Conservation (phyloP, 1,140 invertebrate species). For the Drosophila arizonae region DNA sequence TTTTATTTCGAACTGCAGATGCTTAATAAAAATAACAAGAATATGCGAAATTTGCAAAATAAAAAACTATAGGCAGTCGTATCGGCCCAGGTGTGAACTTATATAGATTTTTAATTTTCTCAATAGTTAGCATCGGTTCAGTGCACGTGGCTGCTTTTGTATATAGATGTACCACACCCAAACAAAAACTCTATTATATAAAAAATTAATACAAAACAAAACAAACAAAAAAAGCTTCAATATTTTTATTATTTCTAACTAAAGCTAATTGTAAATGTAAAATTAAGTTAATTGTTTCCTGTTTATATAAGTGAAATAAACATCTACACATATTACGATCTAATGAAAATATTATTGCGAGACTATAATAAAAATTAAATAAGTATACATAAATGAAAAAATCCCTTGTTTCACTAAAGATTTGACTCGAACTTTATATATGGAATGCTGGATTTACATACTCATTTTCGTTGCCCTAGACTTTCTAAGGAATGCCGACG, state of each 20-base stretch:
- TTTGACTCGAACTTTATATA: too few relatives aligned
- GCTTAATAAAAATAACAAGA: slow-evolving; percentile 12
- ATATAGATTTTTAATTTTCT: slow-evolving; percentile 57
- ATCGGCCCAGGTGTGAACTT: slow-evolving; percentile 53
- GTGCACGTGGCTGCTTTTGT: slow-evolving; percentile 55
- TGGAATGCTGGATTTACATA: too few relatives aligned
- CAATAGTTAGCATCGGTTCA: slow-evolving; percentile 49
- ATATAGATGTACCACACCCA: slow-evolving; percentile 53
- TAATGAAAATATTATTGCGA: slow-evolving; percentile 53
- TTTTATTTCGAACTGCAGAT: slow-evolving; percentile 52
- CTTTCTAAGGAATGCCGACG: too few relatives aligned
- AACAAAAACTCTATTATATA: slow-evolving; percentile 61
- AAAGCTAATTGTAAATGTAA: slow-evolving; percentile 72
- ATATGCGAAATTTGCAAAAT: slow-evolving; percentile 23
- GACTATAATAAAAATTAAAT: slow-evolving; percentile 59
- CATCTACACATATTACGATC: slow-evolving; percentile 50
- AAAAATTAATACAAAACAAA: slow-evolving; percentile 62
- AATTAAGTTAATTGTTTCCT: slow-evolving; percentile 78
- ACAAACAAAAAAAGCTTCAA: slow-evolving; percentile 65
- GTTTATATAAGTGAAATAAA: slow-evolving; percentile 74
- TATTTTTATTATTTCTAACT: slow-evolving; percentile 79
- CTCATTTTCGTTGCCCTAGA: too few relatives aligned
- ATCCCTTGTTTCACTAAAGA: neutral
- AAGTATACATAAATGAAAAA: slow-evolving; percentile 38
- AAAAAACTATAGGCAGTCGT: slow-evolving; percentile 36